Percentiles rank a stretch among this genome's conserved stretches.
Evolutionary conservation across 2,113 vertebrate genomes (phyloP).

Genomic region (Brachypodius melanocephalos): DNA sequence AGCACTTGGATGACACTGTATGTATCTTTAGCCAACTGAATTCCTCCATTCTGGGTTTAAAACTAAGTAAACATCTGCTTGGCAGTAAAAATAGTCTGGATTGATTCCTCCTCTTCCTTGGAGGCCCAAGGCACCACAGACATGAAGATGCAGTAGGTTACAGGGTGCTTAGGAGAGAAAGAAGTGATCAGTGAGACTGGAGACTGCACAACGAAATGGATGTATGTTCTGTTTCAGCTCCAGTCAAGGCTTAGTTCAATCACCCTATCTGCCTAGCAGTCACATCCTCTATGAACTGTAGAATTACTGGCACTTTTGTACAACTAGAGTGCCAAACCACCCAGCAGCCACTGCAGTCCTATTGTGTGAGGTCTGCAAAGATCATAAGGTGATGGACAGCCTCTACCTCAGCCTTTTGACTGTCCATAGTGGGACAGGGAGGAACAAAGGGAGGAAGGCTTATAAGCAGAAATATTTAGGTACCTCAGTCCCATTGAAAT

Average conservation of each 20-base stretch:
- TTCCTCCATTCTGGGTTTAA: not conserved
- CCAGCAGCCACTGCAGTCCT: not conserved
- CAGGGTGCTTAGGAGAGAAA: not conserved
- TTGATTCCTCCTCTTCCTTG: not conserved
- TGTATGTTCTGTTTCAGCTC: not conserved
- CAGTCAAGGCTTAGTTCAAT: not conserved
- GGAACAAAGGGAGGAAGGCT: not conserved
- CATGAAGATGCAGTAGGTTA: not conserved
- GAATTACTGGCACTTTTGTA: not conserved
- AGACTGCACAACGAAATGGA: not conserved
- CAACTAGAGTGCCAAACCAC: not conserved
- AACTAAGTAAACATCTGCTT: not conserved
- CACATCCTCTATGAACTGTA: not conserved
- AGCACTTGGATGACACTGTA: not conserved
- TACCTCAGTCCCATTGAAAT: not conserved
- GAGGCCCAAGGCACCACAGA: not conserved
- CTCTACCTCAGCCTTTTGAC: not conserved
- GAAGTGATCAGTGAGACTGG: not conserved
- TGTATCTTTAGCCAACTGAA: not conserved
- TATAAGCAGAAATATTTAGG: not conserved
- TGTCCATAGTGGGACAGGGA: not conserved
- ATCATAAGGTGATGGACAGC: not conserved
- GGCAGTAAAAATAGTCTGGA: not conserved
- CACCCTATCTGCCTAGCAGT: not conserved
- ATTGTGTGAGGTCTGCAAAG: not conserved